Percentiles rank a stretch among this genome's conserved stretches.
phyloP scores from a whole-genome alignment of 2,797 vertebrate species.

The Channa striata region DNA sequence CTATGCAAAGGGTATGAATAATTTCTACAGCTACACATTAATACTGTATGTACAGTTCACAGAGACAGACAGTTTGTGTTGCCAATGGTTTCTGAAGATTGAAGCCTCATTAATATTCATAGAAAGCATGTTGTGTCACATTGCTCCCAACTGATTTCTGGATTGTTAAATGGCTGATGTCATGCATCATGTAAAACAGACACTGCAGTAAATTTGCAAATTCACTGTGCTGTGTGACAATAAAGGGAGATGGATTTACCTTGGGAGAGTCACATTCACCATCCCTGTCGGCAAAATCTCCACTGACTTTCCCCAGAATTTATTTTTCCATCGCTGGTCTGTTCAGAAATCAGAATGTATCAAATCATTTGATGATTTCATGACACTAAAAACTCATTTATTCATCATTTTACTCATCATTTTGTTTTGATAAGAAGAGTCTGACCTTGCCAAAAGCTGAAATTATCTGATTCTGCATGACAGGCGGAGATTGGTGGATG shows the following conservation, averaged over 20 bases:
- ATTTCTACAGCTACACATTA: too few species aligned
- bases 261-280: constrained; percentile 90
- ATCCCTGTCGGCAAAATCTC: constrained; percentile 94
- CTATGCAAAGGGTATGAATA: too few species aligned
- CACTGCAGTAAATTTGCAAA: neutral
- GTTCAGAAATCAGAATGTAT: constrained; percentile 29
- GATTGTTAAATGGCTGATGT: neutral
- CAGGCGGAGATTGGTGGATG: constrained; percentile 95
- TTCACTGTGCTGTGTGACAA: neutral
- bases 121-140: constrained; percentile 12
- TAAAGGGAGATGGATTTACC: constrained; percentile 75
- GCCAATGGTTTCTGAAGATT: neutral
- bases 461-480: constrained; percentile 92
- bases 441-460: constrained; percentile 95
- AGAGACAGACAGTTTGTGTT: neutral
- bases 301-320: constrained; percentile 97
- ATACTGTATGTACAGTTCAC: too few species aligned
- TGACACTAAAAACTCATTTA: too few species aligned
- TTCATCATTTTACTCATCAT: too few species aligned
- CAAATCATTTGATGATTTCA: too few species aligned
- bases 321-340: constrained; percentile 98
- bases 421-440: neutral
- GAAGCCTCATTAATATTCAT: neutral
- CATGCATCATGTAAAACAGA: constrained; percentile 9
- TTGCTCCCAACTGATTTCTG: neutral